Conservation (phyloP, 2,113 vertebrate genomes). For the Sturnus vulgaris region DNA sequence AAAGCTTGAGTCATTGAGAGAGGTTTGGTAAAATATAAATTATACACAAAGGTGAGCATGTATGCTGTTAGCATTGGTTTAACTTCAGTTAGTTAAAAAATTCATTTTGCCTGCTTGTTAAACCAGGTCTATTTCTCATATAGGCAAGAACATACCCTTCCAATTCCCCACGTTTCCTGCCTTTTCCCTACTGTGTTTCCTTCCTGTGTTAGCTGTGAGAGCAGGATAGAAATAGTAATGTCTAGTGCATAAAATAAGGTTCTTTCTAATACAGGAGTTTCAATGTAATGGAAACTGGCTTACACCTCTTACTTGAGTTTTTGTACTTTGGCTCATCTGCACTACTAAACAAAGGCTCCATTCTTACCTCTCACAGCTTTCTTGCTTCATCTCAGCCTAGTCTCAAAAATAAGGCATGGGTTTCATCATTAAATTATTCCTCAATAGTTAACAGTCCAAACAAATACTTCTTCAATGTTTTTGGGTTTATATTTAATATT, state of each 20-base stretch:
- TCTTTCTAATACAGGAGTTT: not conserved
- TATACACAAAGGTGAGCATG: not conserved
- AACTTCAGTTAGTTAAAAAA: not conserved
- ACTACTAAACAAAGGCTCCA: not conserved
- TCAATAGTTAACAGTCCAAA: not conserved
- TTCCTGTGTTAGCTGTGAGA: not conserved
- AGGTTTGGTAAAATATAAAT: not conserved
- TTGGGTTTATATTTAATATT: not conserved
- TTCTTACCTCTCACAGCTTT: not conserved
- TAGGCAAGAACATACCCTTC: not conserved
- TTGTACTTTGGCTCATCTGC: not conserved
- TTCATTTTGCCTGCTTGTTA: not conserved
- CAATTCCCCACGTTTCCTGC: not conserved
- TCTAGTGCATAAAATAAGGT: not conserved
- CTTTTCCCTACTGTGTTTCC: not conserved
- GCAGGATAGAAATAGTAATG: not conserved
- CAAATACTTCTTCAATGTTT: not conserved
- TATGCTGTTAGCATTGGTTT: not conserved
- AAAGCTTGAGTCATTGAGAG: not conserved
- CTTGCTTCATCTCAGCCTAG: not conserved
- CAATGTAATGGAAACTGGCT: not conserved
- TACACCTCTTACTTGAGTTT: not conserved
- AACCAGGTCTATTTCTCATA: not conserved
- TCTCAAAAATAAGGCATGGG: not conserved
- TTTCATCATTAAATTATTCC: not conserved